A percentile compares a stretch with the other conserved stretches of the same genome.
phyloP scores from a whole-genome alignment of 1,140 invertebrate genomes.

The Venturia canescens region DNA sequence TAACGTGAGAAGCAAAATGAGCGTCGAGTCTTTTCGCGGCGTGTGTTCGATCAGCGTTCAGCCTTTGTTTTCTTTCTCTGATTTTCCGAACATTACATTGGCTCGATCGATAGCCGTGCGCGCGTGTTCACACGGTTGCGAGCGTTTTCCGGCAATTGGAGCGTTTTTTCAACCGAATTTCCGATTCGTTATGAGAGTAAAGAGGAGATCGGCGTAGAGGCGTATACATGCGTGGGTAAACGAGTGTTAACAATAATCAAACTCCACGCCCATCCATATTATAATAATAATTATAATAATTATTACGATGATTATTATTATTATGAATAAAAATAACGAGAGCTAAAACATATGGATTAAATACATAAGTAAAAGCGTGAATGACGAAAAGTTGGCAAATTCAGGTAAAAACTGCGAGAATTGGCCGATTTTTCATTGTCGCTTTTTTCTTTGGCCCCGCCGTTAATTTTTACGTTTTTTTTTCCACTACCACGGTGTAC shows the following conservation, averaged over 20 bases:
- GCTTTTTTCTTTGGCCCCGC: constrained; percentile 18
- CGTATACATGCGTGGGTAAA: constrained; percentile 28
- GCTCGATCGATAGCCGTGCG: no score
- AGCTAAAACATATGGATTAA: constrained; percentile 38
- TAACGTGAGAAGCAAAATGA: not conserved
- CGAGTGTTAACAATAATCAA: not conserved
- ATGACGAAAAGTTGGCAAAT: constrained; percentile 5
- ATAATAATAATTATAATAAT: constrained; percentile 9
- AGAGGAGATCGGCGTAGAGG: constrained; percentile 13
- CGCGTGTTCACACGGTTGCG: no score
- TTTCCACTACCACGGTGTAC: not conserved
- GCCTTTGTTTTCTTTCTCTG: no score
- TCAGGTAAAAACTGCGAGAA: not conserved
- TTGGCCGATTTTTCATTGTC: constrained; percentile 37
- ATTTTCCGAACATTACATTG: no score
- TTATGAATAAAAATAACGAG: constrained; percentile 33
- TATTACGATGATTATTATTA: constrained; percentile 24
- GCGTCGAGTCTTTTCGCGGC: not conserved
- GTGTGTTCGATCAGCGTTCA: no score
- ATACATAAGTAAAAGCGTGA: constrained; percentile 31
- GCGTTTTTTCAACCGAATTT: no score
- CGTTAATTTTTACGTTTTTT: not conserved
- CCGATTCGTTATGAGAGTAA: not conserved
- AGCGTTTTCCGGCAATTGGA: no score
- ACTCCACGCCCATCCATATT: constrained; percentile 7